A percentile compares a stretch with the other conserved stretches of the same genome.
These are phyloP conservation scores for Loris lydekkerianus DNA, from an alignment of 2,797 vertebrate species.

Conservation along the genomic window DNA sequence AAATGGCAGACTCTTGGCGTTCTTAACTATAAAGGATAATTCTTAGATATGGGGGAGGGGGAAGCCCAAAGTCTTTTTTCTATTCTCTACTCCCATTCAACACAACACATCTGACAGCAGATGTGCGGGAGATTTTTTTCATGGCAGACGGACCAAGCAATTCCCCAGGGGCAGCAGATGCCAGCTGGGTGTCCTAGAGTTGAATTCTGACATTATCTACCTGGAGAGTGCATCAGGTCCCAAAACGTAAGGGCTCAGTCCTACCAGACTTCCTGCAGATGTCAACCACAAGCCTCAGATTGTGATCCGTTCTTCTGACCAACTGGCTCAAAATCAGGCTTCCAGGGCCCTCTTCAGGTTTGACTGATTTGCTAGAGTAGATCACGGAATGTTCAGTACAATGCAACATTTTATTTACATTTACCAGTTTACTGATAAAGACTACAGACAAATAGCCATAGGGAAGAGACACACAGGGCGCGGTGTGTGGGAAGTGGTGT, in stretches of 20 bases:
- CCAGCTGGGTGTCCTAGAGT: neutral
- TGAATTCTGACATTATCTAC: neutral
- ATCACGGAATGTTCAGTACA: neutral
- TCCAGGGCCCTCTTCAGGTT: neutral
- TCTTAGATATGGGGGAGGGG: neutral
- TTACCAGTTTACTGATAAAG: neutral
- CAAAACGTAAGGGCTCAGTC: too few relatives aligned
- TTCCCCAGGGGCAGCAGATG: neutral
- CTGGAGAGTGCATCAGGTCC: neutral
- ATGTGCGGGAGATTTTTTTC: neutral
- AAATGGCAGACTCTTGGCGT: neutral
- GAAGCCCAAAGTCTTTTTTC: neutral
- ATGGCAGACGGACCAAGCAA: too few relatives aligned
- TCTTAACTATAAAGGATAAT: neutral
- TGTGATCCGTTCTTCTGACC: neutral
- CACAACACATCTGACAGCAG: neutral
- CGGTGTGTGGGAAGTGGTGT: neutral
- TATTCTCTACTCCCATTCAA: neutral
- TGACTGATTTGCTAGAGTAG: neutral
- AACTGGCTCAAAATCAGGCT: neutral
- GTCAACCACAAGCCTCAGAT: neutral
- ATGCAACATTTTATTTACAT: neutral
- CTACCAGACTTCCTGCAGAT: neutral
- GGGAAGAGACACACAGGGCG: neutral
- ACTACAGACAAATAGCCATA: neutral